Conservation (phyloP, 2,797 vertebrate species). For the Pogonophryne albipinna region DNA sequence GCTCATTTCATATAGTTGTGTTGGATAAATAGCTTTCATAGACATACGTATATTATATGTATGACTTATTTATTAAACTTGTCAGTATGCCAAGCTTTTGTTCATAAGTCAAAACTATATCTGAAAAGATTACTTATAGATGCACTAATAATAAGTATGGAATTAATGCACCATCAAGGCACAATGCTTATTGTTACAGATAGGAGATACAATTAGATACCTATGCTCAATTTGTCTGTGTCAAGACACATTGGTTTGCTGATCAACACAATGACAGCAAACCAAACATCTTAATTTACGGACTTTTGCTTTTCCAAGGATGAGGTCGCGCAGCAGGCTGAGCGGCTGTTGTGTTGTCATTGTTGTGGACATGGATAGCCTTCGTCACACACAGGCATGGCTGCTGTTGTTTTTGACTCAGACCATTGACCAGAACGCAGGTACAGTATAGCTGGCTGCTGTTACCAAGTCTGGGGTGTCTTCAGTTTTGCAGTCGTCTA, state of each 20-base stretch:
- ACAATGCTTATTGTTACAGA: not conserved
- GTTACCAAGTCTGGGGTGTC: constrained; percentile 34
- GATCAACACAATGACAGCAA: constrained; percentile 17
- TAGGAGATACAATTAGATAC: not conserved
- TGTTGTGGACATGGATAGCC: constrained; percentile 50
- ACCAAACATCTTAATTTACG: constrained; percentile 34
- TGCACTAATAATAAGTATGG: not conserved
- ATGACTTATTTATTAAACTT: not conserved
- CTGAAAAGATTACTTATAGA: not conserved
- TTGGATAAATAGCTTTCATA: not conserved
- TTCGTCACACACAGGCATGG: constrained; percentile 58
- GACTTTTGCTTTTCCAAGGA: constrained; percentile 36
- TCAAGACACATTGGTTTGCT: no score
- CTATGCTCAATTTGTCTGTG: constrained; percentile 1
- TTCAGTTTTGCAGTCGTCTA: constrained; percentile 17
- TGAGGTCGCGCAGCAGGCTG: constrained; percentile 23
- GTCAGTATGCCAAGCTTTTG: not conserved
- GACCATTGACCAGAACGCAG: constrained; percentile 49
- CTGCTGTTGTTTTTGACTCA: constrained; percentile 74
- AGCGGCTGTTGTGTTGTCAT: constrained; percentile 57
- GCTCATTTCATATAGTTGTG: not conserved
- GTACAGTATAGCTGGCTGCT: constrained; percentile 49
- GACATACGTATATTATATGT: not conserved
- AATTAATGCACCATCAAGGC: not conserved
- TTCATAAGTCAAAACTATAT: not conserved